Evolutionary conservation across 2,797 vertebrate genomes (phyloP), one percentile per base, ranked within the genome.

Genomic region (Phataginus tricuspis): DNA sequence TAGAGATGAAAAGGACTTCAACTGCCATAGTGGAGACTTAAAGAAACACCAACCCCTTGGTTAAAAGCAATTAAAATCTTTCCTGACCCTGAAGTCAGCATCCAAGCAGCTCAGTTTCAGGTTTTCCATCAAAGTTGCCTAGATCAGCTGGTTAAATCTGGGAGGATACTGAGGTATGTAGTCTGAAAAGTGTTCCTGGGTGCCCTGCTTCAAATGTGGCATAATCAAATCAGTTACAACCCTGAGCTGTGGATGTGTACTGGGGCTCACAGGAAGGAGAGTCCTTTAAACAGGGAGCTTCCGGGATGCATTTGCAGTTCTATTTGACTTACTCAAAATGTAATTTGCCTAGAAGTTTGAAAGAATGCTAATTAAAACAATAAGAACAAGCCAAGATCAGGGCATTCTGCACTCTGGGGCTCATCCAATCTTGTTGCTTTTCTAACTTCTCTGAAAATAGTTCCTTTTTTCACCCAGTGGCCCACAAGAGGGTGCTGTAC

Each of bases 401-500:
- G 55, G 15, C 27, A 66, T 91, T 78, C n/a, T 66, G 27, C 34
- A 55, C 34, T 29, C 57, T 31, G 29, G 45, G 31, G 27, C 15
- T n/a, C 5, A 9, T 29, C 31, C 1, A 39, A 2, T 83, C 55
- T 29, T 64, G 68, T 21, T 69, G 18, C 13, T 64, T 37, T 82
- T 39, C 64, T 57, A 63, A 57, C 59, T 59, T 86, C 37, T 86
- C 53, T 53, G 49, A 51, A 82, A 92, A 63, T 59, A 82, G 55
- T 86, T 92, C 74, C 86, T 82, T 39, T 85, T 86, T 66, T 68
- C 53, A 87, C n/a, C 25, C 23, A 61, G 69, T 45, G 15, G 63
- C 27, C 96, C 95, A 91, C 78, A 75, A 96, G 93, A 79, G 93
- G 95, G 95, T 23, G 87, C 78, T 80, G 13, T 4, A 13, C 42